These are phyloP conservation scores for Caenorhabditis sp. DNA, from an alignment of 2,888 invertebrate species.

Conservation along the genomic window DNA sequence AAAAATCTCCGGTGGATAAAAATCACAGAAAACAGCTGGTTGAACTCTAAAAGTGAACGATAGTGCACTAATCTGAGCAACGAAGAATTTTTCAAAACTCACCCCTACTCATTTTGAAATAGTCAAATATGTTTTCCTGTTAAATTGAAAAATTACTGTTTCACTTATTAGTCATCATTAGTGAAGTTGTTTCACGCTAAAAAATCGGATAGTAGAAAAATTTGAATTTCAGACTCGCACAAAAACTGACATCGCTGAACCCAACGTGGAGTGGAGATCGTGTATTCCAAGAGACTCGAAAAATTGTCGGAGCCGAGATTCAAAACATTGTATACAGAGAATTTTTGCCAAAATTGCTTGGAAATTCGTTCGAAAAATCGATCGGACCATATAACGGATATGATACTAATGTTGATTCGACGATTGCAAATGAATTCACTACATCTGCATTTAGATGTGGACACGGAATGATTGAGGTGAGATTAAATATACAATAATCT, in stretches of 20 bases:
- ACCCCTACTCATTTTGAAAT: no score
- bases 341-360: conserved; percentile 89
- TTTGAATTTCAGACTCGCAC: conserved; percentile 82
- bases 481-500: not conserved
- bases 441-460: conserved; percentile 93
- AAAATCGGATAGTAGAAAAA: no score
- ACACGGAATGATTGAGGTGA: conserved; percentile 89
- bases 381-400: conserved; percentile 86
- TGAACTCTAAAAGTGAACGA: no score
- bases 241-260: conserved; percentile 81
- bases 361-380: conserved; percentile 78
- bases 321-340: conserved; percentile 74
- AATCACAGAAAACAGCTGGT: no score
- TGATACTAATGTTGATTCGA: conserved; percentile 82
- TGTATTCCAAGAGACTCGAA: conserved; percentile 81
- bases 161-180: no score
- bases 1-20: no score
- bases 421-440: conserved; percentile 92
- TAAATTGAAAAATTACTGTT: no score
- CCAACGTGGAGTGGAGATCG: conserved; percentile 92
- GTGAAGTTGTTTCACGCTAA: no score
- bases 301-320: conserved; percentile 86
- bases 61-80: no score
- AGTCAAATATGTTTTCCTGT: no score
- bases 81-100: no score